These are phyloP conservation scores for Acleris sparsana DNA, from an alignment of 2,888 invertebrate genomes.

Conservation along the genomic window DNA sequence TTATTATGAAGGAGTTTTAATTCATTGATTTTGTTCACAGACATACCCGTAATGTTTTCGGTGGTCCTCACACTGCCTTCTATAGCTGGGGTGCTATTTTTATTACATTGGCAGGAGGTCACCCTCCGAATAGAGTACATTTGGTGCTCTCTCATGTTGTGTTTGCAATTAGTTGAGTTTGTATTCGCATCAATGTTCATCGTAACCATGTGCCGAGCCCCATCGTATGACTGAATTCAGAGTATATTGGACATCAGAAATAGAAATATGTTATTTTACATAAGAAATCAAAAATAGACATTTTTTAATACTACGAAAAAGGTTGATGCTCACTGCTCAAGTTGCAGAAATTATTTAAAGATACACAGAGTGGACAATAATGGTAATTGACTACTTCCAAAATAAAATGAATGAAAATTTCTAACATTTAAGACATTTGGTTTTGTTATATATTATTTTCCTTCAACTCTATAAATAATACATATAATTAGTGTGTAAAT, in stretches of 20 bases:
- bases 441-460: too few species aligned
- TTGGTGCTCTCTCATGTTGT: constrained; percentile 93
- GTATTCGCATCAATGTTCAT: constrained; percentile 91
- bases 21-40: constrained; percentile 69
- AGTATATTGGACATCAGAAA: neutral
- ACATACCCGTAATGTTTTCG: constrained; percentile 91
- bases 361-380: too few species aligned
- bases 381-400: too few species aligned
- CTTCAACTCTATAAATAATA: too few species aligned
- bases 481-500: too few species aligned
- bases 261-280: neutral
- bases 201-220: constrained; percentile 84
- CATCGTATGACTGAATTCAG: constrained; percentile 79
- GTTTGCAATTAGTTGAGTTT: constrained; percentile 91
- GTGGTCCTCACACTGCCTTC: constrained; percentile 93
- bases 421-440: too few species aligned
- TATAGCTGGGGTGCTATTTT: constrained; percentile 92
- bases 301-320: neutral
- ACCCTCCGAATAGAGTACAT: constrained; percentile 94
- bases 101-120: constrained; percentile 93
- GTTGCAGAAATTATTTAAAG: too few species aligned
- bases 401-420: too few species aligned
- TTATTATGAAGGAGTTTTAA: neutral
- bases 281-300: neutral
- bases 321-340: too few species aligned